phyloP scores from a whole-genome alignment of 1,140 invertebrate genomes.

The Penaeus vannamei region DNA sequence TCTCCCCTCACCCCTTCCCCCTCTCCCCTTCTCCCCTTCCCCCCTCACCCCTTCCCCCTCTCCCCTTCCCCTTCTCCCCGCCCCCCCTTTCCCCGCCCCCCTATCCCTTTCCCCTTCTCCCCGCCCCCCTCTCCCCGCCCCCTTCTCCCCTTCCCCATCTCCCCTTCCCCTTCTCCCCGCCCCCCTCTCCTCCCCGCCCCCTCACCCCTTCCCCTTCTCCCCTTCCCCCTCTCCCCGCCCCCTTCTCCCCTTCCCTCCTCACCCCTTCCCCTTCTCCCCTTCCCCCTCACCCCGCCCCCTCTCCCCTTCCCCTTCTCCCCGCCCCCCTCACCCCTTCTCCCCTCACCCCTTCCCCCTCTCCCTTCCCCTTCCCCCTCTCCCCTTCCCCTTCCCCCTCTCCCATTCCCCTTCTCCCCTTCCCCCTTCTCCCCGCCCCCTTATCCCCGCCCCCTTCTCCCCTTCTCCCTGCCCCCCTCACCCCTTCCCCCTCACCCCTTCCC shows the following conservation, averaged over 20 bases:
- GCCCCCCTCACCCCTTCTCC: too few relatives aligned
- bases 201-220: neutral
- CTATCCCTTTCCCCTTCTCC: slow-evolving; percentile 10
- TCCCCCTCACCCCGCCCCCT: neutral
- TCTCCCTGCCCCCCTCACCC: neutral
- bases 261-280: neutral
- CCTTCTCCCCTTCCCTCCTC: too few relatives aligned
- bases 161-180: too few relatives aligned
- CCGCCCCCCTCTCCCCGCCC: neutral
- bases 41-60: neutral
- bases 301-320: slow-evolving; percentile 44
- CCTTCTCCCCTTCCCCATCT: slow-evolving; percentile 8
- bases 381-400: neutral
- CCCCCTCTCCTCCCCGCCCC: neutral
- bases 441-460: neutral
- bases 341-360: slow-evolving; percentile 1
- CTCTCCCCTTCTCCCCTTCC: neutral
- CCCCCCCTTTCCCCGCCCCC: too few relatives aligned
- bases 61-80: slow-evolving; percentile 1
- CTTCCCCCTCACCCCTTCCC: slow-evolving; percentile 1
- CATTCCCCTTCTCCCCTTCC: neutral
- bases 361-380: slow-evolving; percentile 10
- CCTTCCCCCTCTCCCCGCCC: slow-evolving; percentile 1
- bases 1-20: neutral
- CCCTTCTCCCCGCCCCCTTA: neutral